Evolutionary conservation across 2,113 vertebrate species (phyloP).

Genomic region (Antigone vipio): DNA sequence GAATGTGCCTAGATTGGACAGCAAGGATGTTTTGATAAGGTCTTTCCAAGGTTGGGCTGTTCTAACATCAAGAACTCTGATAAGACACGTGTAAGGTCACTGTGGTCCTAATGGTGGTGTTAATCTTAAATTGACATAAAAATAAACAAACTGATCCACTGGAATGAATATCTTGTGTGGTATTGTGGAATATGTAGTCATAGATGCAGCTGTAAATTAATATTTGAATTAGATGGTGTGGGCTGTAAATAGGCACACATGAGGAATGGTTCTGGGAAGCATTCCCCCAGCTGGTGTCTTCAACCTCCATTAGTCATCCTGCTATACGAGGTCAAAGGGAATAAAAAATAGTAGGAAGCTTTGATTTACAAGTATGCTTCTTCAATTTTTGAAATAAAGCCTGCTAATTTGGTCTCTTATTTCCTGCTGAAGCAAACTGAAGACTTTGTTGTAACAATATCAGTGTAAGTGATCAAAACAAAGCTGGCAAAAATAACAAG

Average conservation of each 20-base stretch:
- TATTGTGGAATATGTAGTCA: background rate
- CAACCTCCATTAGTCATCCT: background rate
- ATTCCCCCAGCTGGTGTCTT: background rate
- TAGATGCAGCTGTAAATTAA: background rate
- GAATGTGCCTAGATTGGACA: background rate
- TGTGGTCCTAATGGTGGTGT: background rate
- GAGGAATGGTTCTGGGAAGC: background rate
- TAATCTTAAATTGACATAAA: background rate
- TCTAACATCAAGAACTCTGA: background rate
- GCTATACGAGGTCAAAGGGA: background rate
- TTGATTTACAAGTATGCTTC: background rate
- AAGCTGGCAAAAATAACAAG: background rate
- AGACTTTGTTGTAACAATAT: background rate
- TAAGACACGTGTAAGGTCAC: background rate
- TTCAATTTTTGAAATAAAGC: background rate
- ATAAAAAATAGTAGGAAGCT: background rate
- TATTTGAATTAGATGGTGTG: background rate
- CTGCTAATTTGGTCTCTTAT: background rate
- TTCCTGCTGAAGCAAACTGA: background rate
- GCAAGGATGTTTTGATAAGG: background rate
- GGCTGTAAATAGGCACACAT: background rate
- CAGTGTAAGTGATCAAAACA: background rate
- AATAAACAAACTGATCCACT: background rate
- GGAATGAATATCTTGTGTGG: background rate
- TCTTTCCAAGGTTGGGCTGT: slow-evolving; percentile 24